Evolutionary conservation across 2,113 vertebrate species (phyloP), one percentile per base, ranked within the genome.

Genomic region (Takifugu flavidus): DNA sequence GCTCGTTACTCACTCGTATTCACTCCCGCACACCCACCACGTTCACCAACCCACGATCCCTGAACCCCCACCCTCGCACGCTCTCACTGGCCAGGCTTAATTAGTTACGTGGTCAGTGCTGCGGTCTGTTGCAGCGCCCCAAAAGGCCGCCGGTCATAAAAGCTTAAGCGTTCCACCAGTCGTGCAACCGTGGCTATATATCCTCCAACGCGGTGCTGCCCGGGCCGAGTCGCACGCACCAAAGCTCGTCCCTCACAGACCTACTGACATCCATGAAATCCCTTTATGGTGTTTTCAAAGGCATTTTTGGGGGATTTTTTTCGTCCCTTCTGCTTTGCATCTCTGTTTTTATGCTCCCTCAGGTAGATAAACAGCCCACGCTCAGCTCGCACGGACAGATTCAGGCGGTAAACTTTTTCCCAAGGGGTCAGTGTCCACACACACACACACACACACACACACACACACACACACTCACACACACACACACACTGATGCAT

Each of bases 121-220:
- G 51, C 59, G 73, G 71, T 83, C 72, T 42, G 64, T 82, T 82
- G 83, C 87, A 87, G 86, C 88, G 88, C 84, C 85, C 88, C 88
- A 84, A 90, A 89, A 85, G 85, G 86, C 88, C 83, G 86, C 90
- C 89, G 88, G 89, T 93, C 92, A 90, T 88, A 90, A 93, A 89
- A 78, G 51, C 73, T 83, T 92, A 94, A 93, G 90, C 87, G 79
- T 91, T 95, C 91, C 92, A 93, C 86, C 93, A 94, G 90, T 78
- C 88, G 67, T 60, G 85, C 85, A 80, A 77, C 65, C 78, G 74
- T 77, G 78, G 83, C 87, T 91, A 90, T 91, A 93, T 93, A 94
- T 76, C 51, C 80, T 90, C 82, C 80, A 75, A 83, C 86, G 80
- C 76, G 63, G 75, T 80, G 44, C 74, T 66, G 76, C 79, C 73